Evolutionary conservation across 2,113 vertebrate genomes (phyloP), one percentile per base, ranked within the genome.

Genomic region (Aptenodytes patagonicus): DNA sequence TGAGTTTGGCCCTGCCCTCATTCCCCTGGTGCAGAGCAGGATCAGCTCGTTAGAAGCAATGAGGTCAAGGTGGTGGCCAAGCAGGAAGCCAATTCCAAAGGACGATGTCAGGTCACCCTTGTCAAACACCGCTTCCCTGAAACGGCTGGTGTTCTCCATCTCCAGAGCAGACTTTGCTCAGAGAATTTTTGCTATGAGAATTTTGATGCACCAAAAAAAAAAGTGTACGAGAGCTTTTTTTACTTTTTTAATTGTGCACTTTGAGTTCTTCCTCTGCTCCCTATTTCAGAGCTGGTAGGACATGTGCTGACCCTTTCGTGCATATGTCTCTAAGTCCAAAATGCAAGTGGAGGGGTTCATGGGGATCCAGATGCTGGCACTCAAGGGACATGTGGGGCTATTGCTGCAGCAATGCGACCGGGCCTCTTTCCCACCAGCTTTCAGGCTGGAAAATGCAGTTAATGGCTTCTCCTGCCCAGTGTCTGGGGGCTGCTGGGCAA

Each of bases 361-460:
- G 18, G 15, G 10, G 24, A 36, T 31, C 32, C 55, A 28, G 62
- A 31, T 54, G 44, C 20, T 64, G 29, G 34, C 32, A 28, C 17
- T 65, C 58, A 28, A 58, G 51, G 42, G 57, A 40, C 25, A 13
- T 2, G 1, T 0, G 9, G 26, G 19, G 21, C 38, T 64, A 34
- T 3, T 17, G 13, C 34, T 28, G 29, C 36, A 75, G 25, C 14
- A 26, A 29, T 4, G 38, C 0, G 1, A 24, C 29, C 1, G 0
- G 18, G n/a, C 29, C 76, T 25, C 44, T 32, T 83, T 60, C 83
- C 70, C 40, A 40, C 15, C 44, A 77, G 40, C 7, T 71, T 72
- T 51, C 9, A 70, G 10, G 44, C 11, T 87, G 40, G 52, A 78
- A 77, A 92, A 62, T 46, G 6, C 9, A 31, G 11, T 77, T 57